A percentile compares a stretch with the other conserved stretches of the same genome.
phyloP scores from a whole-genome alignment of 1,140 invertebrate species.

The Drosophila mojavensis region DNA sequence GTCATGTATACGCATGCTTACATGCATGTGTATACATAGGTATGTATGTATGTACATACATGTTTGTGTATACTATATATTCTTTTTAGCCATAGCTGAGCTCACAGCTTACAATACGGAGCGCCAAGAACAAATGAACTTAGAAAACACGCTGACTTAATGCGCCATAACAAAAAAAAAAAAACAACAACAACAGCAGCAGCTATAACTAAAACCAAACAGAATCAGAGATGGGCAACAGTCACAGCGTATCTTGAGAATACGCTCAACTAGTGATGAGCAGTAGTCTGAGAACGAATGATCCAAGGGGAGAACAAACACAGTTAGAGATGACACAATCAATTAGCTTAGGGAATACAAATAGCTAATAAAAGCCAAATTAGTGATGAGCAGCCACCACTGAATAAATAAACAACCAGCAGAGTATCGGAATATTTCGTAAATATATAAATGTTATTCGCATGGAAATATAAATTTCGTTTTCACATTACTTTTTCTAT shows the following conservation, averaged over 20 bases:
- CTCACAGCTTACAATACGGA: conserved; percentile 50
- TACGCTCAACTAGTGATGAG: neutral
- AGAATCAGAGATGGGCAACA: conserved; percentile 7
- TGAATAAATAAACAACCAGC: neutral
- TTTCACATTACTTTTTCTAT: too few species aligned
- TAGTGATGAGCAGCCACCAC: conserved; percentile 23
- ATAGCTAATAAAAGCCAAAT: neutral
- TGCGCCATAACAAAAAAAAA: conserved; percentile 21
- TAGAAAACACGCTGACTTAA: conserved; percentile 34
- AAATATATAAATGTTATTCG: too few species aligned
- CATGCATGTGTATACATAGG: conserved; percentile 15
- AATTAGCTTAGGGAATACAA: too few species aligned
- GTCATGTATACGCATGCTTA: conserved; percentile 18
- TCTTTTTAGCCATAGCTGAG: conserved; percentile 53
- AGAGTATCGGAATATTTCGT: too few species aligned
- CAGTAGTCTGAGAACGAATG: too few species aligned
- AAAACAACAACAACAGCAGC: conserved; percentile 13
- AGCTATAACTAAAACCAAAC: conserved; percentile 1
- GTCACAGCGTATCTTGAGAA: conserved; percentile 4
- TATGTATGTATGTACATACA: conserved; percentile 1
- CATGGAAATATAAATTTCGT: too few species aligned
- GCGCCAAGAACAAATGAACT: conserved; percentile 36
- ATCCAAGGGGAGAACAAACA: too few species aligned
- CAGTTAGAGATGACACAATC: too few species aligned
- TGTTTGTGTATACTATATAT: neutral